These are phyloP conservation scores for Clinocottus analis DNA, from an alignment of 2,113 vertebrate species.

Conservation along the genomic window DNA sequence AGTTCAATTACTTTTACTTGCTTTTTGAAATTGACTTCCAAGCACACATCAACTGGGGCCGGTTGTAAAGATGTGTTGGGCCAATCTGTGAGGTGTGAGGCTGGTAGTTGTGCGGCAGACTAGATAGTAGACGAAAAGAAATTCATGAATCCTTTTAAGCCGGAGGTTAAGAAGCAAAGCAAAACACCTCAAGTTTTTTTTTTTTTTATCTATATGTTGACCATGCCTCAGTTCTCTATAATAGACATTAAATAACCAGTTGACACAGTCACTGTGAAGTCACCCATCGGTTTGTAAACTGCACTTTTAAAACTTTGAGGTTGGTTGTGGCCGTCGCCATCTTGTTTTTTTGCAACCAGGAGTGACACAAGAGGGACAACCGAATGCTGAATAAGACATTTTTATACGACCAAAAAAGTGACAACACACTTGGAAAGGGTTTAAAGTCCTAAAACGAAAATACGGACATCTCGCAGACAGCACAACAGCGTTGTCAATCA, in stretches of 20 bases:
- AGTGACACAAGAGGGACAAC: neutral
- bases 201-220: neutral
- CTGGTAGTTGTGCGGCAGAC: slow-evolving; percentile 4
- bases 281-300: neutral
- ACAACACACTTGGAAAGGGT: too few species aligned
- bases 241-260: neutral
- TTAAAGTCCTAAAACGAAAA: neutral
- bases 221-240: neutral
- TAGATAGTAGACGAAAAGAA: neutral
- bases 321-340: neutral
- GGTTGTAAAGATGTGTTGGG: slow-evolving; percentile 25
- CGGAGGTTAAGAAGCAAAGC: neutral
- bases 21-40: slow-evolving; percentile 50
- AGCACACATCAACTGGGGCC: slow-evolving; percentile 5
- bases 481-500: neutral
- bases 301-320: neutral
- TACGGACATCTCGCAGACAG: neutral
- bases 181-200: neutral
- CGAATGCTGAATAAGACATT: too few species aligned
- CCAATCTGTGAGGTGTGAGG: slow-evolving; percentile 6
- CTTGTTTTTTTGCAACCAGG: neutral
- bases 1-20: slow-evolving; percentile 54
- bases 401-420: neutral
- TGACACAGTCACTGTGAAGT: too few species aligned
- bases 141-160: neutral